Conservation (phyloP, 2,797 vertebrate species). For the Karalla daura region DNA sequence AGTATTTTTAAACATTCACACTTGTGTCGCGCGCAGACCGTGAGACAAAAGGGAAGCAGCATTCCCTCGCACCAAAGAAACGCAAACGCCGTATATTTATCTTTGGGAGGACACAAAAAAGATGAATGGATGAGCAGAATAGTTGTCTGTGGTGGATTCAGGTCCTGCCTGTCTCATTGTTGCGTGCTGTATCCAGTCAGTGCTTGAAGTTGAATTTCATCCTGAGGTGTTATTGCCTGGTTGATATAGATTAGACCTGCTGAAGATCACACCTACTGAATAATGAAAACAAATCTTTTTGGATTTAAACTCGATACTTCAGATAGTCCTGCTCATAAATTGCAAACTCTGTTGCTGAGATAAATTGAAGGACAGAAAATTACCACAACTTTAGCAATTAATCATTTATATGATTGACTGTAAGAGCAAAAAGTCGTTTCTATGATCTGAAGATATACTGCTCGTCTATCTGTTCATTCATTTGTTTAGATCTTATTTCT, state of each 20-base stretch:
- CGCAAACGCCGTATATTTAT: slow-evolving; percentile 7
- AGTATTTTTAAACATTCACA: slow-evolving; percentile 4
- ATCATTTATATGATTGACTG: not conserved
- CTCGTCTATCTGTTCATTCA: not conserved
- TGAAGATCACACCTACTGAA: too few relatives aligned
- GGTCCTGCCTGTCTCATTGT: not conserved
- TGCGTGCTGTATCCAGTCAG: not conserved
- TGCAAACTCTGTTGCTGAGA: not conserved
- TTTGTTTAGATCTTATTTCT: slow-evolving; percentile 7
- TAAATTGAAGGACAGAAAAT: not conserved
- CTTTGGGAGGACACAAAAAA: not conserved
- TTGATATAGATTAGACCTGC: not conserved
- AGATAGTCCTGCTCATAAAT: not conserved
- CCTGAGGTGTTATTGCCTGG: not conserved
- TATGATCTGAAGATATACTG: not conserved
- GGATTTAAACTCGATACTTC: not conserved
- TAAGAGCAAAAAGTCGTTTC: not conserved
- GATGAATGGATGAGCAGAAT: slow-evolving; percentile 5
- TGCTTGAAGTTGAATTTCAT: not conserved
- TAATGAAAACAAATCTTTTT: not conserved
- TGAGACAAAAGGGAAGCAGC: slow-evolving; percentile 22
- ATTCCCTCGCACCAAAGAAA: slow-evolving; percentile 8
- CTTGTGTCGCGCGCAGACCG: slow-evolving; percentile 22
- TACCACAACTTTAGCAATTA: fast-evolving
- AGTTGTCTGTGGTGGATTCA: not conserved